These are phyloP conservation scores for Pocillopora damicornis DNA, from an alignment of 64 coral and sea anemone species.

Conservation along the genomic window DNA sequence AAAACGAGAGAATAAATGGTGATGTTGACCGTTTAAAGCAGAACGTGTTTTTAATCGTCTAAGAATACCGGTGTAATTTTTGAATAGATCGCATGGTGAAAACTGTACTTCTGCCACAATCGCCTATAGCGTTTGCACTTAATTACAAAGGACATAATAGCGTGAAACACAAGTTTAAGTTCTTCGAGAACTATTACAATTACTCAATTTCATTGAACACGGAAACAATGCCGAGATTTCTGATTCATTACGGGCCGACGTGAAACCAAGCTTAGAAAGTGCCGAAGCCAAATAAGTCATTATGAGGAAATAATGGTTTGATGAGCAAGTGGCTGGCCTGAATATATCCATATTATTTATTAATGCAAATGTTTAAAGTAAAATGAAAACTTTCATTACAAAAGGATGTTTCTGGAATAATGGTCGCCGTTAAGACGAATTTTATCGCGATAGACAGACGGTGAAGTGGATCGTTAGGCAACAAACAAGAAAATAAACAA, in stretches of 20 bases:
- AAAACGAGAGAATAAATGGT: background rate
- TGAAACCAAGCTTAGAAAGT: slow-evolving; percentile 29
- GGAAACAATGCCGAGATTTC: slow-evolving; percentile 46
- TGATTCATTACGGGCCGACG: slow-evolving; percentile 45
- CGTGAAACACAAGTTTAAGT: slow-evolving; percentile 13
- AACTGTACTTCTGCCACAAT: slow-evolving; percentile 6
- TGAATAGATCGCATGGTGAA: slow-evolving; percentile 14
- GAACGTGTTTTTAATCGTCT: background rate
- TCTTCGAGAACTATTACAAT: slow-evolving; percentile 58
- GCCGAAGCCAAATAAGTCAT: slow-evolving; percentile 36
- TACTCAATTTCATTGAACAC: slow-evolving; percentile 58
- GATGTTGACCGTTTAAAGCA: background rate
- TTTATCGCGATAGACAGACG: background rate
- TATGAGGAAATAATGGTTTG: slow-evolving; percentile 54
- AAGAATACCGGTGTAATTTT: background rate
- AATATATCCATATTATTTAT: slow-evolving; percentile 69
- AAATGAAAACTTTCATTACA: slow-evolving; percentile 68
- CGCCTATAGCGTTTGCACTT: slow-evolving; percentile 19
- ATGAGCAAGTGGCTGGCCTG: slow-evolving; percentile 51
- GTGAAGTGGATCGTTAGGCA: background rate
- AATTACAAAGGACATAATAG: slow-evolving; percentile 12
- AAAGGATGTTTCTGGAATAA: slow-evolving; percentile 51
- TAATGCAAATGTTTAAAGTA: slow-evolving; percentile 78
- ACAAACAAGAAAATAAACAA: background rate
- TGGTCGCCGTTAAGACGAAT: slow-evolving; percentile 49